These are phyloP conservation scores for Hylomyscus alleni DNA, from an alignment of 2,797 vertebrate genomes.

Conservation along the genomic window DNA sequence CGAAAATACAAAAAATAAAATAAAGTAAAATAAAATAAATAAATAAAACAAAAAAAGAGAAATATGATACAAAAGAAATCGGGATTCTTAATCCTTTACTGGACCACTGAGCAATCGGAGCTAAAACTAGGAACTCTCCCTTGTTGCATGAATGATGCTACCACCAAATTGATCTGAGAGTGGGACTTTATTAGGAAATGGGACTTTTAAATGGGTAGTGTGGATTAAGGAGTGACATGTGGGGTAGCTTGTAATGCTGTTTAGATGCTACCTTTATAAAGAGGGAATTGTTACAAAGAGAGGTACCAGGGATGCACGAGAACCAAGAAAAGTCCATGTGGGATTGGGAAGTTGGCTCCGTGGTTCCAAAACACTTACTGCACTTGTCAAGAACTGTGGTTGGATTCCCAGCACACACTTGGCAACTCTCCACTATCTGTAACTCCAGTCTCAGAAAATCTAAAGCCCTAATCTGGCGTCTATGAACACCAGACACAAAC, in stretches of 20 bases:
- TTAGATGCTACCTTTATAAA: not conserved
- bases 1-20: no score
- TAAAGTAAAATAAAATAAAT: no score
- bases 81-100: not conserved
- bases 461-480: not conserved
- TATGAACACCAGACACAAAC: not conserved
- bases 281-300: not conserved
- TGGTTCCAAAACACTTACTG: not conserved
- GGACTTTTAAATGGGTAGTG: not conserved
- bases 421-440: not conserved
- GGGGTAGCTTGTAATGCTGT: not conserved
- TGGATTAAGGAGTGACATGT: not conserved
- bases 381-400: not conserved
- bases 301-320: not conserved
- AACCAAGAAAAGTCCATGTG: not conserved
- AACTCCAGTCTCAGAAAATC: not conserved
- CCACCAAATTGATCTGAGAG: not conserved
- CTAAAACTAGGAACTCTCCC: not conserved
- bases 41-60: no score
- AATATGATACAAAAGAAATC: not conserved
- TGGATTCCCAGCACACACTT: not conserved
- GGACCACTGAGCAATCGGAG: not conserved
- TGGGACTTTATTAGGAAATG: not conserved
- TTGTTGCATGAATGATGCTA: not conserved
- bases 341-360: not conserved